These are phyloP conservation scores for Tyto alba DNA, from an alignment of 2,113 vertebrate genomes.

Conservation along the genomic window DNA sequence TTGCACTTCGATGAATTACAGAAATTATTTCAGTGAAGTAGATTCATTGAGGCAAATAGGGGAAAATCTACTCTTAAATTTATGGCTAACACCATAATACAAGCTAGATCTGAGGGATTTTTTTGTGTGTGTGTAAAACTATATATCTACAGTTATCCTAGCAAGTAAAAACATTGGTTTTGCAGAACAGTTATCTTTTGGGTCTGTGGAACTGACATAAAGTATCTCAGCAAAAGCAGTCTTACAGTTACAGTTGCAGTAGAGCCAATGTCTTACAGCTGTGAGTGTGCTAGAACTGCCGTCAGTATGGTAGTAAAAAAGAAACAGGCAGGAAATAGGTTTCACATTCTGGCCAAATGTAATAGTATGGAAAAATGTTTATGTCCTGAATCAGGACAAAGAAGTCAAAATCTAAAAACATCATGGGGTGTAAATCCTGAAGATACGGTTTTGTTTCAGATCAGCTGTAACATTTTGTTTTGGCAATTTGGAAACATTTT, in stretches of 20 bases:
- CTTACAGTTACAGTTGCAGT: background rate
- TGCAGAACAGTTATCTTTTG: slow-evolving; percentile 34
- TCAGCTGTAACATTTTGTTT: slow-evolving; percentile 14
- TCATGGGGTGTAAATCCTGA: slow-evolving; percentile 11
- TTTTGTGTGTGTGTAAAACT: background rate
- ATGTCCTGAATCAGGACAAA: slow-evolving; percentile 40
- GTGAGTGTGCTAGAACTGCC: slow-evolving; percentile 41
- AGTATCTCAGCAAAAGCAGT: slow-evolving; percentile 18
- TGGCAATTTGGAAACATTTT: slow-evolving; percentile 17
- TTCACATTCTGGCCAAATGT: slow-evolving; percentile 46
- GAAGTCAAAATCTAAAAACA: slow-evolving; percentile 50
- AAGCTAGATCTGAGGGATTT: background rate
- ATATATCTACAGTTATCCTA: background rate
- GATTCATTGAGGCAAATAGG: background rate
- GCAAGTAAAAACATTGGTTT: slow-evolving; percentile 4
- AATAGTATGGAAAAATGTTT: slow-evolving; percentile 60
- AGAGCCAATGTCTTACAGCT: slow-evolving; percentile 54
- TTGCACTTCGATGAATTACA: slow-evolving; percentile 12
- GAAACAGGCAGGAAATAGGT: slow-evolving; percentile 56
- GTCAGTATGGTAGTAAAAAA: slow-evolving; percentile 52
- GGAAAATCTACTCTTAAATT: background rate
- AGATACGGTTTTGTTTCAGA: slow-evolving; percentile 13
- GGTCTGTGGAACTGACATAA: background rate
- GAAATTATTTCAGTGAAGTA: background rate
- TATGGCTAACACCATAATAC: background rate